Percentiles rank a stretch among this genome's conserved stretches.
phyloP scores from a whole-genome alignment of 2,113 vertebrate species.

The Zeus faber region DNA sequence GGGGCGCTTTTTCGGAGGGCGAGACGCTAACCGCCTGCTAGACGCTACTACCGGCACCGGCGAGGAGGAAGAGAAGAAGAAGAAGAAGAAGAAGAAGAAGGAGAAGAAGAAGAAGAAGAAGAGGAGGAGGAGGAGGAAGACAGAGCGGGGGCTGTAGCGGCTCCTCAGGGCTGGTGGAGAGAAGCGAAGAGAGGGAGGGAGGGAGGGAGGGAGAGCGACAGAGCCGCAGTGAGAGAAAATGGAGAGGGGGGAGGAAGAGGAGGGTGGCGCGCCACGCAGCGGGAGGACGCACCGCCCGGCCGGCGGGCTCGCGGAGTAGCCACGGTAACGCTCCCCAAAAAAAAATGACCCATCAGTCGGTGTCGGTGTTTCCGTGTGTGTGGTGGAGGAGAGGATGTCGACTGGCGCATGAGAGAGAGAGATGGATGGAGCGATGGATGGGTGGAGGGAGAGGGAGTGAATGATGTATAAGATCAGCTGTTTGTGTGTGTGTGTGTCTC shows the following conservation, averaged over 20 bases:
- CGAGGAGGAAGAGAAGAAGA: slow-evolving; percentile 21
- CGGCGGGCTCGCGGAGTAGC: neutral
- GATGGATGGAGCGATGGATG: neutral
- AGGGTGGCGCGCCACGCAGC: neutral
- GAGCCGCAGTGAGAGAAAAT: neutral
- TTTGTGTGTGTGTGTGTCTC: no score
- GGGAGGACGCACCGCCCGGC: no score
- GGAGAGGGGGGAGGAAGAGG: neutral
- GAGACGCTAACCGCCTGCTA: slow-evolving; percentile 46
- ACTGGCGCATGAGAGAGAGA: no score
- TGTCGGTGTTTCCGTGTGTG: no score
- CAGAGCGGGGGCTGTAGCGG: slow-evolving; percentile 43
- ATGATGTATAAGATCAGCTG: no score
- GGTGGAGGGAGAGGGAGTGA: no score
- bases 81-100: no score
- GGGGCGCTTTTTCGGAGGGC: slow-evolving; percentile 28
- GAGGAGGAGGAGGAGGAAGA: no score
- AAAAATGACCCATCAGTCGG: no score
- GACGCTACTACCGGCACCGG: slow-evolving; percentile 57
- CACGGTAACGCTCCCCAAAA: no score
- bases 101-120: no score
- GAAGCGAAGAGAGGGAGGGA: slow-evolving; percentile 34
- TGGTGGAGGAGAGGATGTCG: no score
- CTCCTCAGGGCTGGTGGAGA: slow-evolving; percentile 55
- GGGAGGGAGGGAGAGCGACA: slow-evolving; percentile 22